phyloP scores from a whole-genome alignment of 2,888 invertebrate genomes.

The Acanthoscelides obtectus region DNA sequence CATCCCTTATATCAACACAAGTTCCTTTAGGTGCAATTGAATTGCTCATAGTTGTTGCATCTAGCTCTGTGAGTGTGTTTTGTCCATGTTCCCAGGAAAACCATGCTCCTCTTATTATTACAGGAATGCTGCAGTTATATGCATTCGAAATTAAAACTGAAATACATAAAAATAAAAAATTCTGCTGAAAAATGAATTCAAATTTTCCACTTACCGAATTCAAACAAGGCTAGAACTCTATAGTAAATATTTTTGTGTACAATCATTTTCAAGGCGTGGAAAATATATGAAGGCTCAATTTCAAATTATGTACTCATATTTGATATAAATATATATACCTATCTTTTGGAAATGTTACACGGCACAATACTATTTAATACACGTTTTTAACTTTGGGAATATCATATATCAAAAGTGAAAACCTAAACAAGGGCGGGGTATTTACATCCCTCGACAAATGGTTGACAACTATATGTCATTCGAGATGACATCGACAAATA shows the following conservation, averaged over 20 bases:
- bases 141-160: background rate
- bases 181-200: background rate
- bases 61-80: conserved; percentile 78
- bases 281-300: background rate
- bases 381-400: too few relatives aligned
- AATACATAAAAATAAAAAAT: too few relatives aligned
- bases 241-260: background rate
- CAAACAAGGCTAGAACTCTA: background rate
- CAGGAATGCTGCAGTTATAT: conserved; percentile 64
- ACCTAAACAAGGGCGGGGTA: too few relatives aligned
- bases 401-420: too few relatives aligned
- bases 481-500: too few relatives aligned
- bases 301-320: background rate
- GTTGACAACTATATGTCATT: too few relatives aligned
- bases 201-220: background rate
- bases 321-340: background rate
- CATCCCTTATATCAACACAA: conserved; percentile 69
- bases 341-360: too few relatives aligned
- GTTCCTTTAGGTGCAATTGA: conserved; percentile 51
- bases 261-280: background rate
- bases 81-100: conserved; percentile 86
- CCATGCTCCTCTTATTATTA: conserved; percentile 80
- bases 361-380: too few relatives aligned
- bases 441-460: too few relatives aligned
- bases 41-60: conserved; percentile 72